Evolutionary conservation across 2,888 invertebrate genomes (phyloP).

Genomic region (Tenthredo livida): DNA sequence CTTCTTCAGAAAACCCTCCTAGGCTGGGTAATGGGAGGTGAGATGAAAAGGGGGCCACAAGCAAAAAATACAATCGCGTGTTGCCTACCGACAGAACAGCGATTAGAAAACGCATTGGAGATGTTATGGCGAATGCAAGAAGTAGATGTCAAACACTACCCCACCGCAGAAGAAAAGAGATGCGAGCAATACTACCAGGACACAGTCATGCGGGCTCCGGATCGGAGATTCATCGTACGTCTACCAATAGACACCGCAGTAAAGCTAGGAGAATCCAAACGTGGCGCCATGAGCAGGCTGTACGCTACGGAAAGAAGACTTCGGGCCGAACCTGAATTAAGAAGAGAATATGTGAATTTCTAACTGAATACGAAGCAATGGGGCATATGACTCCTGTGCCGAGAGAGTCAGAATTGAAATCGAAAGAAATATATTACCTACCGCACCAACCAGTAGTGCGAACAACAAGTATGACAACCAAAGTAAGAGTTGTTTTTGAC

Average conservation of each 20-base stretch:
- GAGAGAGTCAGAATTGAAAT: too few relatives aligned
- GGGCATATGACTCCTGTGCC: slow-evolving; percentile 50
- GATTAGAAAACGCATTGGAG: slow-evolving; percentile 50
- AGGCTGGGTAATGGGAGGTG: slow-evolving; percentile 24
- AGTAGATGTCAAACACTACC: neutral
- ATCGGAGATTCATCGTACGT: slow-evolving; percentile 58
- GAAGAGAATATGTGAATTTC: slow-evolving; percentile 59
- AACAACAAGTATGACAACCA: slow-evolving; percentile 54
- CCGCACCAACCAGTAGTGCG: slow-evolving; percentile 58
- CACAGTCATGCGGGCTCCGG: slow-evolving; percentile 37
- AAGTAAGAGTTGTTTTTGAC: slow-evolving; percentile 58
- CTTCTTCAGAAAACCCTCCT: neutral
- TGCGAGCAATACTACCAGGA: slow-evolving; percentile 60
- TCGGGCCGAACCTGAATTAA: slow-evolving; percentile 51
- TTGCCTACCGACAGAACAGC: neutral
- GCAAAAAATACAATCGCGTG: neutral
- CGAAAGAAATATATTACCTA: neutral
- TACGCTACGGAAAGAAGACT: slow-evolving; percentile 56
- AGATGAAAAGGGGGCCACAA: neutral
- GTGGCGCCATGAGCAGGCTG: slow-evolving; percentile 53
- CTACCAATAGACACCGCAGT: slow-evolving; percentile 56
- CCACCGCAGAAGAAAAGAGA: slow-evolving; percentile 53
- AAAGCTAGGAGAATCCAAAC: slow-evolving; percentile 47
- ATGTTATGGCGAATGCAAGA: slow-evolving; percentile 59
- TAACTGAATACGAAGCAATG: slow-evolving; percentile 49